Conservation (phyloP, 1,140 invertebrate species). For the Mercenaria mercenaria region DNA sequence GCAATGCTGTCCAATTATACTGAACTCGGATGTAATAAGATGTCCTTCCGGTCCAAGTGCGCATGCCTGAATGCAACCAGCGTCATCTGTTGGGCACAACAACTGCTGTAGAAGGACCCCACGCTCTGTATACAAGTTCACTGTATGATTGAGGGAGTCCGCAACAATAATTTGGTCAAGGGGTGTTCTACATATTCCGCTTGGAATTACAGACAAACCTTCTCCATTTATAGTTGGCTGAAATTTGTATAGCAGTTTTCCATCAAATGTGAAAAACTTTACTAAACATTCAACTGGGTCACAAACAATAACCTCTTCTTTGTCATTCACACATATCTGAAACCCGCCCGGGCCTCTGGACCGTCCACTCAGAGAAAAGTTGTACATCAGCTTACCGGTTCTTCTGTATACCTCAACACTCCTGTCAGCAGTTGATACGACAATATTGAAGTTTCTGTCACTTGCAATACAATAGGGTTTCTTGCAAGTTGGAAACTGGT, state of each 20-base stretch:
- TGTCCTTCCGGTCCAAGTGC: conserved; percentile 83
- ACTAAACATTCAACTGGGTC: conserved; percentile 74
- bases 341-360: conserved; percentile 61
- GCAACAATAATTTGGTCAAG: conserved; percentile 77
- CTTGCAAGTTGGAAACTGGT: conserved; percentile 70
- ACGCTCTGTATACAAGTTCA: conserved; percentile 78
- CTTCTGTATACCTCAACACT: conserved; percentile 79
- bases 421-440: conserved; percentile 72
- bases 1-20: conserved; percentile 79
- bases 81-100: conserved; percentile 78
- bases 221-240: conserved; percentile 68
- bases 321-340: conserved; percentile 77
- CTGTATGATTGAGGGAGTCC: conserved; percentile 82
- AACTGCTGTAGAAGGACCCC: conserved; percentile 78
- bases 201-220: conserved; percentile 75
- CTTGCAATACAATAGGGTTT: conserved; percentile 75
- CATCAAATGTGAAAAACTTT: conserved; percentile 77
- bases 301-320: conserved; percentile 79
- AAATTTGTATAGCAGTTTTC: conserved; percentile 77
- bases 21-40: conserved; percentile 80
- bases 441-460: conserved; percentile 74
- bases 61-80: conserved; percentile 78
- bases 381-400: conserved; percentile 73
- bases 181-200: conserved; percentile 75
- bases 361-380: conserved; percentile 68